These are phyloP conservation scores for Microtus pennsylvanicus DNA, from an alignment of 2,113 vertebrate species.

Conservation along the genomic window DNA sequence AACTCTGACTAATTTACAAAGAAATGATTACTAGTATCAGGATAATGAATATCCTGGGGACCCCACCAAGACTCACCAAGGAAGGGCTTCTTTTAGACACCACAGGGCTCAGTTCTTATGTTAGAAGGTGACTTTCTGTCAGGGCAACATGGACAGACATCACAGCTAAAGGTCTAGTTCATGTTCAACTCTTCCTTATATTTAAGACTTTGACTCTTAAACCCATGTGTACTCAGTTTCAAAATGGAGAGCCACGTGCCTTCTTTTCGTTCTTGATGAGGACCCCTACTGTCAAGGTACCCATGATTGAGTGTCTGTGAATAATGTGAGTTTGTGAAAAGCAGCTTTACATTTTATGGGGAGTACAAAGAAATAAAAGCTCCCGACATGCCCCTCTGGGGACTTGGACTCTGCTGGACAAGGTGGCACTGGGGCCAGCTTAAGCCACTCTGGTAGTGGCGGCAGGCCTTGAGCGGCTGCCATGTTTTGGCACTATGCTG, in stretches of 20 bases:
- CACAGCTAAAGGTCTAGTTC: neutral
- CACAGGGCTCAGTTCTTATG: neutral
- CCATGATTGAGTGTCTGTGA: neutral
- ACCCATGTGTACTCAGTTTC: neutral
- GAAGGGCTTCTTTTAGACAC: neutral
- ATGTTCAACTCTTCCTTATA: neutral
- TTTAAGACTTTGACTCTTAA: neutral
- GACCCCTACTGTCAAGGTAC: neutral
- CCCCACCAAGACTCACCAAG: neutral
- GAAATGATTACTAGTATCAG: neutral
- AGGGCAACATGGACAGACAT: neutral
- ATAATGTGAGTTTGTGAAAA: neutral
- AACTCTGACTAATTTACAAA: neutral
- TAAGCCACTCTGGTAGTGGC: neutral
- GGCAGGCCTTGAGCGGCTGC: neutral
- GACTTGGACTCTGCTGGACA: neutral
- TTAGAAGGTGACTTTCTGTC: neutral
- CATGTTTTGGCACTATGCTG: neutral
- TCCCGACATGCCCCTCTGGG: neutral
- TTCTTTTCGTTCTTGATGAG: neutral
- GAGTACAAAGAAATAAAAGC: slow-evolving; percentile 5
- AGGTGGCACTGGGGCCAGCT: neutral
- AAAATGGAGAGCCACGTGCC: neutral
- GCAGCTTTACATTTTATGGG: slow-evolving; percentile 32
- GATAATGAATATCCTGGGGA: neutral